Conservation (phyloP, 2,888 invertebrate species). For the Schrankia costaestrigalis region DNA sequence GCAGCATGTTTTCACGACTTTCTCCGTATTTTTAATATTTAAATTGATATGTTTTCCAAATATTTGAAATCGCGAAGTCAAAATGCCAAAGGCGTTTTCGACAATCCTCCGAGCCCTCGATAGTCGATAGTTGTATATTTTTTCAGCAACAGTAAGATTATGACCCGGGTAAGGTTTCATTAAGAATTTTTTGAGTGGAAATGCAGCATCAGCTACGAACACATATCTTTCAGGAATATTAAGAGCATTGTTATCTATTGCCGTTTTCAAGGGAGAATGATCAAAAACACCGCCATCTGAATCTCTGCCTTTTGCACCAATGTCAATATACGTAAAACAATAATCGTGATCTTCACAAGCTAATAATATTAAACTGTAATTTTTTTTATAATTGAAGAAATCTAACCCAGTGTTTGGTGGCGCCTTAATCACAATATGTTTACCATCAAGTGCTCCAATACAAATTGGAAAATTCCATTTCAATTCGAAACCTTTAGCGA, state of each 20-base stretch:
- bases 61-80: constrained; percentile 13
- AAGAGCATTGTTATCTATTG: constrained; percentile 12
- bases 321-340: constrained; percentile 12
- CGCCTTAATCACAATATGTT: constrained; percentile 12
- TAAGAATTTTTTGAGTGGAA: constrained; percentile 11
- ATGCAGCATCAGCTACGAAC: constrained; percentile 14
- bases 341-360: constrained; percentile 17
- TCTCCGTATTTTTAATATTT: constrained; percentile 13
- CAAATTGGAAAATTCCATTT: constrained; percentile 16
- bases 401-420: constrained; percentile 11
- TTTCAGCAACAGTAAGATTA: constrained; percentile 8
- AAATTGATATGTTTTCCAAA: constrained; percentile 14
- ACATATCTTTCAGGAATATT: constrained; percentile 10
- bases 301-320: constrained; percentile 12
- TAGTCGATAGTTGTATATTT: constrained; percentile 17
- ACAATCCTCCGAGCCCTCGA: constrained; percentile 15
- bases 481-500: constrained; percentile 9
- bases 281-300: constrained; percentile 14
- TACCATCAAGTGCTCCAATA: constrained; percentile 13
- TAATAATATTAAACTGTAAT: constrained; percentile 13
- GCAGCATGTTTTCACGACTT: constrained; percentile 14
- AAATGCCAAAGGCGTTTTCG: constrained; percentile 21
- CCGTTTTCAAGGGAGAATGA: constrained; percentile 10
- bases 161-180: constrained; percentile 10
- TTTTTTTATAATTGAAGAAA: constrained; percentile 13